Conservation (phyloP, 2,113 vertebrate genomes). For the Polypterus bichir region DNA sequence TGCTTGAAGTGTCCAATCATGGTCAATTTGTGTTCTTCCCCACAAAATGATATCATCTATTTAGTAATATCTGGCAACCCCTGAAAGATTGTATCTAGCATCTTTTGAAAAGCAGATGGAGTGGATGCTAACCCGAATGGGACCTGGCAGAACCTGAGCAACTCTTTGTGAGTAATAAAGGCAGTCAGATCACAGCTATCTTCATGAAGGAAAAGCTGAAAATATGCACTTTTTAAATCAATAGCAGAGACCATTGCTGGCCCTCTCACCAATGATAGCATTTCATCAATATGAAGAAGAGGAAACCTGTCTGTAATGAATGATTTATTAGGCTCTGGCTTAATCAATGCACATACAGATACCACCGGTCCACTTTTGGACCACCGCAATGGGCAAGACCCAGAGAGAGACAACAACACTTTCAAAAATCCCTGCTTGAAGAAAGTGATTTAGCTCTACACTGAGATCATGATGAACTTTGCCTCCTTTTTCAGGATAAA, state of each 20-base stretch:
- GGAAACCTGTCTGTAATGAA: no score
- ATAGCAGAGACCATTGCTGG: neutral
- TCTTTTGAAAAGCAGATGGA: conserved; percentile 2
- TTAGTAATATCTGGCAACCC: neutral
- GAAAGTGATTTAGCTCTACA: no score
- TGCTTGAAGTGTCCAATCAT: neutral
- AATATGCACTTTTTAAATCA: neutral
- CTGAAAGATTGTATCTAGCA: neutral
- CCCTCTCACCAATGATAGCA: neutral
- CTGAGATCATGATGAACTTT: no score
- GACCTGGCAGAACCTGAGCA: neutral
- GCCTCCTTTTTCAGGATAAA: no score
- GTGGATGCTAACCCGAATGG: neutral
- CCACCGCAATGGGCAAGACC: no score
- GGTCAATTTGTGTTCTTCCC: neutral
- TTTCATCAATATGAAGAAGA: no score
- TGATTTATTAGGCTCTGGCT: no score
- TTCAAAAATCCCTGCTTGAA: no score
- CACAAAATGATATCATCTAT: conserved; percentile 5
- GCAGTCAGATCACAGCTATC: neutral
- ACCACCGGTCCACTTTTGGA: no score
- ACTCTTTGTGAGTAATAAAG: conserved; percentile 4
- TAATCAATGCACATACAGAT: no score
- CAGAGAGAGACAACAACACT: no score
- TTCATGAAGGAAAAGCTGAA: neutral